These are phyloP conservation scores for Corydoras sp. DNA, from an alignment of 2,113 vertebrate species.

Conservation along the genomic window DNA sequence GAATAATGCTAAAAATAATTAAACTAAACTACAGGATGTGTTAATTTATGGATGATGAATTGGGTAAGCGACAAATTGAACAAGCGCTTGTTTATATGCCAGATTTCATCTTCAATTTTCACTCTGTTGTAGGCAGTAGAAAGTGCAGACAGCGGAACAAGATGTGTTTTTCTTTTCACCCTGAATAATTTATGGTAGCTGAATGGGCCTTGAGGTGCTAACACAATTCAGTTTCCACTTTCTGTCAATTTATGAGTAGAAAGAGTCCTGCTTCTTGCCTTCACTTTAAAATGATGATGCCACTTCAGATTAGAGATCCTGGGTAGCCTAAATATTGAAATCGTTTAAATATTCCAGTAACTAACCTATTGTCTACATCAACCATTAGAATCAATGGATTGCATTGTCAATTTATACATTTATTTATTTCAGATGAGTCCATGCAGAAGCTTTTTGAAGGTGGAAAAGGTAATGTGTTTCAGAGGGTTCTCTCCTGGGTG, in stretches of 20 bases:
- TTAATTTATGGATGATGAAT: too few species aligned
- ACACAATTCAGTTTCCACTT: conserved; percentile 21
- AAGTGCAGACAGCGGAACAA: conserved; percentile 1
- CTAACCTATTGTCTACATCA: not conserved
- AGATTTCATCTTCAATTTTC: not conserved
- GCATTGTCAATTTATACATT: not conserved
- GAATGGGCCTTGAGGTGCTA: conserved; percentile 22
- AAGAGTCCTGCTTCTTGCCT: too few species aligned
- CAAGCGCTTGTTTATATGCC: too few species aligned
- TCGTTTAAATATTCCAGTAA: too few species aligned
- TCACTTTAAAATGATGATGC: too few species aligned
- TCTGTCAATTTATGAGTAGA: conserved; percentile 5
- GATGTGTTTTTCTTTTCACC: conserved; percentile 15
- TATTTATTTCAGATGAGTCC: conserved; percentile 78
- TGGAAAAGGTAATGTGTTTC: conserved; percentile 92
- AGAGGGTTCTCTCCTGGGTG: conserved; percentile 92
- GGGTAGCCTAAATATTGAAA: too few species aligned
- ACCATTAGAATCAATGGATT: not conserved
- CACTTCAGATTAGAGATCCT: too few species aligned
- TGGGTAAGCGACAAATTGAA: not conserved
- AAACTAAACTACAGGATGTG: too few species aligned
- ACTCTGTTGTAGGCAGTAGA: conserved; percentile 15
- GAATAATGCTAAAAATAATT: too few species aligned
- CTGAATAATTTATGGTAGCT: conserved; percentile 34
- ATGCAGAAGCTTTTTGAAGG: conserved; percentile 98